Percentiles rank a stretch among this genome's conserved stretches.
phyloP scores from a whole-genome alignment of 2,113 vertebrate genomes.

The Corydoras maculifer region DNA sequence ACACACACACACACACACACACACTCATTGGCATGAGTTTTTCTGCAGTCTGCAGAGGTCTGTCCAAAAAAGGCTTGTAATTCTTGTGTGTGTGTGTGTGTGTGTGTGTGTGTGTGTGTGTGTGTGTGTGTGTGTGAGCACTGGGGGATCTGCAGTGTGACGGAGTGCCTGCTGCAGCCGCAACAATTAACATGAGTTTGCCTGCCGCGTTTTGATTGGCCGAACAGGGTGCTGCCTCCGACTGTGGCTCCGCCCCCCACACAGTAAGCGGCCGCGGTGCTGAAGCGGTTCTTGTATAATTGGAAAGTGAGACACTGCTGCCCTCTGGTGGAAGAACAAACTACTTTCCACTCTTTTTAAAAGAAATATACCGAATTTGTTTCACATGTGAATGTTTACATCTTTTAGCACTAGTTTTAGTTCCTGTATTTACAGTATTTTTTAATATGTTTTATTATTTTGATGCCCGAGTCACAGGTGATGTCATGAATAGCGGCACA shows the following conservation, averaged over 20 bases:
- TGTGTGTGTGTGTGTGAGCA: constrained; percentile 19
- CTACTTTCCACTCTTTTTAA: background rate
- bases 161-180: constrained; percentile 51
- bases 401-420: no score
- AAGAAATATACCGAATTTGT: no score
- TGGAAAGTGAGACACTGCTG: constrained; percentile 11
- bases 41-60: no score
- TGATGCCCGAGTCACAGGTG: no score
- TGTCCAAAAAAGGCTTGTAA: no score
- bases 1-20: no score
- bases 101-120: constrained; percentile 1
- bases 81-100: no score
- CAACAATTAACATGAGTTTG: constrained; percentile 64
- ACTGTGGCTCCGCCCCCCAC: constrained; percentile 31
- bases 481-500: no score
- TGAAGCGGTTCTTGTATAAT: background rate
- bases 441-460: no score
- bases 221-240: constrained; percentile 32
- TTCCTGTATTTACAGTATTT: no score
- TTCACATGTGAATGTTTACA: no score
- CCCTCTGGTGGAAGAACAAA: constrained; percentile 50
- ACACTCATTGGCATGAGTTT: no score
- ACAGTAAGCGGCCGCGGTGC: background rate
- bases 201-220: constrained; percentile 53
- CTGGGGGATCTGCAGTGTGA: constrained; percentile 43